These are phyloP conservation scores for Anthrax anthrax DNA, from an alignment of 2,888 invertebrate genomes.

Conservation along the genomic window DNA sequence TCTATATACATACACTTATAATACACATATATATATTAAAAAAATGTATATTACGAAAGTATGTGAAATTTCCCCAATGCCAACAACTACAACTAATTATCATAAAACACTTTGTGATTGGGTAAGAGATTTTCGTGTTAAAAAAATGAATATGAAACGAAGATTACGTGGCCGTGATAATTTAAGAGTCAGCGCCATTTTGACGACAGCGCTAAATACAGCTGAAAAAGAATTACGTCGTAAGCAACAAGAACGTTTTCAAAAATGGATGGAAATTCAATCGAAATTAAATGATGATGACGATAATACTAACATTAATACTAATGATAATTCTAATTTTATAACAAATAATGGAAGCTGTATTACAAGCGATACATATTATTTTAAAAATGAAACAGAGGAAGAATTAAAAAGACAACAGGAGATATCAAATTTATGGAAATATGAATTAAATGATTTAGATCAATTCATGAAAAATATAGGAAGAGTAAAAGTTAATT, in stretches of 20 bases:
- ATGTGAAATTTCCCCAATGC: not conserved
- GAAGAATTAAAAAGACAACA: slow-evolving; percentile 20
- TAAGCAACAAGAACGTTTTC: slow-evolving; percentile 40
- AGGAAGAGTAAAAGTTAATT: slow-evolving; percentile 17
- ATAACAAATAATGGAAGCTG: slow-evolving; percentile 2
- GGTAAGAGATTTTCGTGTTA: slow-evolving; percentile 41
- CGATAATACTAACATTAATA: not conserved
- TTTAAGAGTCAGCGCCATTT: slow-evolving; percentile 42
- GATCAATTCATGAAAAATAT: slow-evolving; percentile 44
- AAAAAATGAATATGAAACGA: slow-evolving; percentile 37
- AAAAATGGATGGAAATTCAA: slow-evolving; percentile 36
- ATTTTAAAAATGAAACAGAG: slow-evolving; percentile 7
- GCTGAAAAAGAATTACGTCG: slow-evolving; percentile 40
- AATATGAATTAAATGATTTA: slow-evolving; percentile 40
- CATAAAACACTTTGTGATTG: slow-evolving; percentile 32
- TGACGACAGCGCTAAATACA: slow-evolving; percentile 37
- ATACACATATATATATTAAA: too few relatives aligned
- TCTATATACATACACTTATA: not conserved
- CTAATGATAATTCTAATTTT: slow-evolving; percentile 11
- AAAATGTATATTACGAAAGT: not conserved
- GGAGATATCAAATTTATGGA: slow-evolving; percentile 27
- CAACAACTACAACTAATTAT: not conserved
- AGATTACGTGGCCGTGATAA: slow-evolving; percentile 36
- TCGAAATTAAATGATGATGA: slow-evolving; percentile 21
- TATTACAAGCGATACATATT: not conserved